These are phyloP conservation scores for Staurois parvus DNA, from an alignment of 2,797 vertebrate species.

Conservation along the genomic window DNA sequence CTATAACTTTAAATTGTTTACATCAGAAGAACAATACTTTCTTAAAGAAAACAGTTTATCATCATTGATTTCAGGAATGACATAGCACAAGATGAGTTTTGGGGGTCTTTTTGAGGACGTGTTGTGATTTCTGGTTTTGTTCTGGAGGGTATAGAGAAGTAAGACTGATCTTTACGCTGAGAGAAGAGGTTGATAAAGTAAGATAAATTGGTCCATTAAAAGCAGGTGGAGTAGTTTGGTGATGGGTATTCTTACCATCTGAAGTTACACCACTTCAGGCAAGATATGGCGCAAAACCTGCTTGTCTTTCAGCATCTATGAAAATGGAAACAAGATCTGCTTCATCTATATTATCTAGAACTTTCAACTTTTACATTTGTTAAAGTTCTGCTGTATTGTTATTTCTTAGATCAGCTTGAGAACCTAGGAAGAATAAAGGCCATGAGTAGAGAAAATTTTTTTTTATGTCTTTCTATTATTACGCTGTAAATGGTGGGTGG, in stretches of 20 bases:
- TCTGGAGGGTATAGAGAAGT: conserved; percentile 35
- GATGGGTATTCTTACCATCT: neutral
- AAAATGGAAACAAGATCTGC: neutral
- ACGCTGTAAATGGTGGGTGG: too few species aligned
- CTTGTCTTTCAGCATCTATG: conserved; percentile 17
- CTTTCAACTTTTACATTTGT: too few species aligned
- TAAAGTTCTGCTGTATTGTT: too few species aligned
- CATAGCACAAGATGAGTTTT: conserved; percentile 20
- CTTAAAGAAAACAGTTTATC: conserved; percentile 1
- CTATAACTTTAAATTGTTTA: too few species aligned
- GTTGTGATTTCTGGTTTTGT: conserved; percentile 17
- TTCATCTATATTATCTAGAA: neutral
- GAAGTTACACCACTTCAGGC: conserved; percentile 39
- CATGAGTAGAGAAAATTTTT: too few species aligned
- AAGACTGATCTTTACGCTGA: conserved; percentile 14
- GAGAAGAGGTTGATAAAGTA: conserved; percentile 11
- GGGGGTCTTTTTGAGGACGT: conserved; percentile 9
- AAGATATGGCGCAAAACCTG: neutral
- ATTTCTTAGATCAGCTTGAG: too few species aligned
- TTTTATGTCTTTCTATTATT: too few species aligned
- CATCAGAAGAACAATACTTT: too few species aligned
- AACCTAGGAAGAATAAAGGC: too few species aligned
- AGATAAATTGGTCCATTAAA: conserved; percentile 28
- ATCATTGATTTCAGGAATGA: conserved; percentile 30
- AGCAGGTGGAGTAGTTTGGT: conserved; percentile 18